phyloP scores from a whole-genome alignment of 2,113 vertebrate genomes.

The Podiceps cristatus region DNA sequence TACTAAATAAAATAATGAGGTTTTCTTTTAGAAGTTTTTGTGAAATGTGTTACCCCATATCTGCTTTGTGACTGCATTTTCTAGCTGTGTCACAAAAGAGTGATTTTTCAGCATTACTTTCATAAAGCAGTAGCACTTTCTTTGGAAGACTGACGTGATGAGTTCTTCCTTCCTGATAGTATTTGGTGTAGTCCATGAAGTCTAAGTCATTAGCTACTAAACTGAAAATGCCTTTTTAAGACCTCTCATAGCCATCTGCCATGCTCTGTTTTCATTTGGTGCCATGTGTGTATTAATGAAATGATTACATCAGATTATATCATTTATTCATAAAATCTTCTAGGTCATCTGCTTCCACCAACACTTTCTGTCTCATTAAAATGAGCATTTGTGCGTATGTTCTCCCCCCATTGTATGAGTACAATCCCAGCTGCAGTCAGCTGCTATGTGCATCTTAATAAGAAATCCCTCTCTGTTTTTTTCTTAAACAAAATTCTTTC shows the following conservation, averaged over 20 bases:
- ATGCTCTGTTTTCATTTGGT: constrained; percentile 67
- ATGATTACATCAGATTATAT: constrained; percentile 78
- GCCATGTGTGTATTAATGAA: constrained; percentile 80
- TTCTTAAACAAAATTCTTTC: not conserved
- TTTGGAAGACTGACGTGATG: not conserved
- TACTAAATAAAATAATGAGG: not conserved
- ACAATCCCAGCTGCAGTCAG: not conserved
- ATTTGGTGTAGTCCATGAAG: constrained; percentile 54
- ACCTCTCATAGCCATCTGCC: constrained; percentile 76
- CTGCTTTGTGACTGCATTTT: not conserved
- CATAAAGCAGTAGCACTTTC: not conserved
- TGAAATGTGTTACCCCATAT: not conserved
- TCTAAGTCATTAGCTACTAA: constrained; percentile 78
- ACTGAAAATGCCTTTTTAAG: constrained; percentile 76
- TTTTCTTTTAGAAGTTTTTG: not conserved
- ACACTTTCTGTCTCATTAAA: constrained; percentile 7
- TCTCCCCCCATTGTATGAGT: not conserved
- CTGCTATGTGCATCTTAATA: not conserved
- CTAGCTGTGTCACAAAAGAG: not conserved
- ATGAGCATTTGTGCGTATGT: not conserved
- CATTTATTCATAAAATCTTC: constrained; percentile 75
- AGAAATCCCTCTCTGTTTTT: not conserved
- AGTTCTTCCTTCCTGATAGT: not conserved
- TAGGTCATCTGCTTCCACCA: constrained; percentile 53
- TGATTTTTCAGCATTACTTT: not conserved